Percentiles rank a stretch among this genome's conserved stretches.
These are phyloP conservation scores for Agrochola circellaris DNA, from an alignment of 2,888 invertebrate species.

Conservation along the genomic window DNA sequence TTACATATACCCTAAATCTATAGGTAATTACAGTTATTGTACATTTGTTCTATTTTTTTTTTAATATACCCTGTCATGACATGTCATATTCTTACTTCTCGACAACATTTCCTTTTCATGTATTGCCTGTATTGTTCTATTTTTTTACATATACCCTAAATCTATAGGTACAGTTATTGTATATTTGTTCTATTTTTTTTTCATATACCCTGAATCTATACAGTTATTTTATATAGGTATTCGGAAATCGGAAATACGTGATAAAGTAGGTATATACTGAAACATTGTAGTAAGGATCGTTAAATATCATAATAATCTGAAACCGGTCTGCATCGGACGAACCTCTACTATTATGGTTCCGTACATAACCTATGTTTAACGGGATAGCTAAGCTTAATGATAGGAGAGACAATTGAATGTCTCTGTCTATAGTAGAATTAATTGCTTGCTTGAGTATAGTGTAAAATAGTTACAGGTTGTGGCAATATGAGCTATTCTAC, in stretches of 20 bases:
- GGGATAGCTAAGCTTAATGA: constrained; percentile 43
- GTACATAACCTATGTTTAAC: constrained; percentile 52
- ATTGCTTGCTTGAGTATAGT: constrained; percentile 10
- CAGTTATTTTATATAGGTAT: not conserved
- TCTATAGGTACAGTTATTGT: too few species aligned
- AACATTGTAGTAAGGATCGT: constrained; percentile 19
- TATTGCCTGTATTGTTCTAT: too few species aligned
- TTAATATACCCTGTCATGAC: too few species aligned
- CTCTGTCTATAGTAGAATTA: constrained; percentile 16
- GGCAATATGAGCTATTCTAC: not conserved
- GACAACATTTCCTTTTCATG: not conserved
- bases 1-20: too few species aligned
- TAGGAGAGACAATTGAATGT: constrained; percentile 58
- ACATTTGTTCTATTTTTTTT: too few species aligned
- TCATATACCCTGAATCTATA: not conserved
- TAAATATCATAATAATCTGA: constrained; percentile 67
- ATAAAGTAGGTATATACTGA: constrained; percentile 6
- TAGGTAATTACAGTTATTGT: too few species aligned
- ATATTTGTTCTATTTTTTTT: too few species aligned
- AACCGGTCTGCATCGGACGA: constrained; percentile 64
- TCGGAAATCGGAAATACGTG: not conserved
- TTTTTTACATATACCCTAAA: too few species aligned
- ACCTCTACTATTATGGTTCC: constrained; percentile 52
- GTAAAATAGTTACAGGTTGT: constrained; percentile 14
- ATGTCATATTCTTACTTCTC: not conserved